Evolutionary conservation across 2,888 invertebrate genomes (phyloP).

Genomic region (Tipula confusa): DNA sequence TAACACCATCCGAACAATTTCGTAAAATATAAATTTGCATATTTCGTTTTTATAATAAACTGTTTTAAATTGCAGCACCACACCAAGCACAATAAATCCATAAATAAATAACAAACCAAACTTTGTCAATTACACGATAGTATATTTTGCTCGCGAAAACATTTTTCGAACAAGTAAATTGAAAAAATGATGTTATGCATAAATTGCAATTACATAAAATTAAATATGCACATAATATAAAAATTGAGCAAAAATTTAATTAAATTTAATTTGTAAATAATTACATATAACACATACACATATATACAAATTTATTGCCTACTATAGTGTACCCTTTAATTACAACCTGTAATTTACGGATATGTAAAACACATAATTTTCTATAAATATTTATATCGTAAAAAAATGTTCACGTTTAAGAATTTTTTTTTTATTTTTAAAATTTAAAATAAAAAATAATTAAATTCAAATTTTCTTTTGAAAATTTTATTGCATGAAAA

Average conservation of each 20-base stretch:
- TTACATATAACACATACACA: background rate
- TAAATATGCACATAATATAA: background rate
- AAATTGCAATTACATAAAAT: background rate
- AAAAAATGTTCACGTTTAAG: background rate
- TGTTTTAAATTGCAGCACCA: background rate
- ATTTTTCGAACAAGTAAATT: background rate
- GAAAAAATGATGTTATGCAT: background rate
- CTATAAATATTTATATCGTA: background rate
- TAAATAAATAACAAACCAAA: background rate
- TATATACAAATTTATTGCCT: background rate
- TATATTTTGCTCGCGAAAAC: background rate
- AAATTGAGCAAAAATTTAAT: background rate
- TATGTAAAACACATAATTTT: conserved; percentile 14
- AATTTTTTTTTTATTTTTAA: background rate
- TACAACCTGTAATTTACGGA: background rate
- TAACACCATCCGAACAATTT: too few species aligned
- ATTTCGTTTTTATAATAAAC: background rate
- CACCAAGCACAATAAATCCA: background rate
- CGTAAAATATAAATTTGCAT: background rate
- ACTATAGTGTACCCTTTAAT: background rate
- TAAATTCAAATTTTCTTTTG: background rate
- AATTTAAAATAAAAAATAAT: background rate
- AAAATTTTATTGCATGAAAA: background rate
- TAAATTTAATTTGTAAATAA: conserved; percentile 20
- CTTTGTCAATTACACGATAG: background rate